These are phyloP conservation scores for Heliconius hortense DNA, from an alignment of 2,888 invertebrate species.

Conservation along the genomic window DNA sequence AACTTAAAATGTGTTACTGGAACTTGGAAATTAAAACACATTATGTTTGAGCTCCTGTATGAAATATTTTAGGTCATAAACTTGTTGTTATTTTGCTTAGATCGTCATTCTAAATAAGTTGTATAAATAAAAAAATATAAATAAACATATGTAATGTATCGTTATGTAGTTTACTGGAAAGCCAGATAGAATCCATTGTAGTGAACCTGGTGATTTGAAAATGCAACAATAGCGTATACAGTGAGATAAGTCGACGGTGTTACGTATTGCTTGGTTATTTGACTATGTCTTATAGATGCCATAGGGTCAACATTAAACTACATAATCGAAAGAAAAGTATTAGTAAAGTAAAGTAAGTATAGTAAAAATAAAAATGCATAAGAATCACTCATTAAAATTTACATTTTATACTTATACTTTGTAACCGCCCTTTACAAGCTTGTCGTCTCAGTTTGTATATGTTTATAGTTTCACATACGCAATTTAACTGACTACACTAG, in stretches of 20 bases:
- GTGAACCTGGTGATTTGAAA: neutral
- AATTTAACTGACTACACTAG: neutral
- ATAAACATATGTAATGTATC: no score
- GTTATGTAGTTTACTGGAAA: neutral
- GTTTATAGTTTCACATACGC: neutral
- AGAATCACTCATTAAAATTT: neutral
- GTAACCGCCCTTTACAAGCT: neutral
- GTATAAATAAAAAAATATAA: no score
- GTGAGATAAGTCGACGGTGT: neutral
- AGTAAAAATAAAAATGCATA: neutral
- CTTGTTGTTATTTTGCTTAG: neutral
- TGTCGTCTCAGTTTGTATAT: neutral
- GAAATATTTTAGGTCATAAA: constrained; percentile 10
- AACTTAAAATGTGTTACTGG: constrained; percentile 20
- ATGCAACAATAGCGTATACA: neutral
- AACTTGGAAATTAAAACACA: constrained; percentile 20
- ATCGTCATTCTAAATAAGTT: neutral
- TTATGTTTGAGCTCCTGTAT: constrained; percentile 10
- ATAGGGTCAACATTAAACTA: neutral
- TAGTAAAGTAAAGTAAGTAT: no score
- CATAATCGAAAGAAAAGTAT: no score
- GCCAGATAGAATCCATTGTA: neutral
- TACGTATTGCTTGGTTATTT: neutral
- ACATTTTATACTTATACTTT: constrained; percentile 6
- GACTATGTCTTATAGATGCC: neutral